Base-by-base conservation (phyloP, 2,797 vertebrate genomes). In the Denticeps clupeoides region DNA sequence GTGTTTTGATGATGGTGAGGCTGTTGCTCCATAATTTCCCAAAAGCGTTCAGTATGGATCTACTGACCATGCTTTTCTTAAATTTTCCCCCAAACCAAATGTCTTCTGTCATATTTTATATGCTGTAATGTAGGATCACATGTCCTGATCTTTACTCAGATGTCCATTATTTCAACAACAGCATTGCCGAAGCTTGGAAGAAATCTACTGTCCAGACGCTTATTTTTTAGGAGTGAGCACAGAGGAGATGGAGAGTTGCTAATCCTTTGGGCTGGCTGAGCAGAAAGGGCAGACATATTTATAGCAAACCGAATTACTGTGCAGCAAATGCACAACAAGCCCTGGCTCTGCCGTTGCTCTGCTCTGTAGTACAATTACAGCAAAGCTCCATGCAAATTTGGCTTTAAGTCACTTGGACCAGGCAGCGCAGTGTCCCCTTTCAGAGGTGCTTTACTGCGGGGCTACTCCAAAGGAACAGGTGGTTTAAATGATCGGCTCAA, bases 261-360 rank as follows among this genome's bases (percentile, higher is more conserved):
- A 88, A 89, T 89, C 84, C 80, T 60, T 25, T 57, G 71, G 78
- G 81, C 73, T 51, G 83, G 79, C 84, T 77, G 61, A 78, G 81
- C 72, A 81, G 82, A 85, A 89, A 90, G 86, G 87, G 81, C 87
- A 92, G 86, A 83, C 81, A 80, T 89, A 90, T 92, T 89, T 89
- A 89, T 90, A 89, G 84, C 74, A 46, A 78, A 86, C 80, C 82
- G 77, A 87, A 85, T 89, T 83, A 83, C 82, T 82, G 77, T 68
- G 73, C 73, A 80, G 77, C 73, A 80, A 85, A 79, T 79, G 70
- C 77, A 65, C 66, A 72, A 72, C 64, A 65, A 70, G 62, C 70
- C 60, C 64, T 5, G 50, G 69, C 65, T 38, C 70, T 70, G 74
- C 66, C 71, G 65, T 68, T 69, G 69, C 72, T 72, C 70, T 64